These are phyloP conservation scores for Ormyrus nitidulus DNA, from an alignment of 2,888 invertebrate genomes.

Conservation along the genomic window DNA sequence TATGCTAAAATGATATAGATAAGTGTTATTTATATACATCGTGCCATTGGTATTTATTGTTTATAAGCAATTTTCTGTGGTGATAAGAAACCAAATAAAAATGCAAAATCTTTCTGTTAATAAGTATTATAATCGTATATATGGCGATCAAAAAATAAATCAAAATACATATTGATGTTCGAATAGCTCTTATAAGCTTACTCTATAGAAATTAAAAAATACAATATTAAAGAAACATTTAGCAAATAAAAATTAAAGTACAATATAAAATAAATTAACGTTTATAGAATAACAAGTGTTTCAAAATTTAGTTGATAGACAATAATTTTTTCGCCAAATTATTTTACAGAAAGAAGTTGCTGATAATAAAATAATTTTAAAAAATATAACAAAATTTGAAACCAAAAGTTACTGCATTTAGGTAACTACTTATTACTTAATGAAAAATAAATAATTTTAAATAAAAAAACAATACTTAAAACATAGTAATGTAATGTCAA, in stretches of 20 bases:
- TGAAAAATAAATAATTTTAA: background rate
- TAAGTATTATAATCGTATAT: constrained; percentile 2
- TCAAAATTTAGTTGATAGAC: background rate
- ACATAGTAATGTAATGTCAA: too few relatives aligned
- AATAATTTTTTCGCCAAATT: constrained; percentile 26
- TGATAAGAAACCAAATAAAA: constrained; percentile 58
- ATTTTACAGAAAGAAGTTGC: background rate
- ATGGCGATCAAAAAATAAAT: constrained; percentile 19
- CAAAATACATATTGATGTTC: constrained; percentile 29
- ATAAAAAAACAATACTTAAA: too few relatives aligned
- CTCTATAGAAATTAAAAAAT: background rate
- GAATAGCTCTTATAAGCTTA: background rate
- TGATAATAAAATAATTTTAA: background rate
- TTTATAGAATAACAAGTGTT: background rate
- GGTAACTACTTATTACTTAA: too few relatives aligned
- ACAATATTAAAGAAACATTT: background rate
- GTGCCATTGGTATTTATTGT: constrained; percentile 50
- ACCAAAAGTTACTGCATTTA: too few relatives aligned
- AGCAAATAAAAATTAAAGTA: background rate
- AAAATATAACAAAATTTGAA: background rate
- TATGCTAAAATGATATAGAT: constrained; percentile 18
- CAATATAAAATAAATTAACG: constrained; percentile 6
- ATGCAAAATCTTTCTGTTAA: constrained; percentile 9
- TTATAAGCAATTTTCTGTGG: constrained; percentile 40
- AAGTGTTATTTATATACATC: constrained; percentile 40